Base-by-base conservation (phyloP, 1,140 invertebrate species). In the Brachionus sp. region DNA sequence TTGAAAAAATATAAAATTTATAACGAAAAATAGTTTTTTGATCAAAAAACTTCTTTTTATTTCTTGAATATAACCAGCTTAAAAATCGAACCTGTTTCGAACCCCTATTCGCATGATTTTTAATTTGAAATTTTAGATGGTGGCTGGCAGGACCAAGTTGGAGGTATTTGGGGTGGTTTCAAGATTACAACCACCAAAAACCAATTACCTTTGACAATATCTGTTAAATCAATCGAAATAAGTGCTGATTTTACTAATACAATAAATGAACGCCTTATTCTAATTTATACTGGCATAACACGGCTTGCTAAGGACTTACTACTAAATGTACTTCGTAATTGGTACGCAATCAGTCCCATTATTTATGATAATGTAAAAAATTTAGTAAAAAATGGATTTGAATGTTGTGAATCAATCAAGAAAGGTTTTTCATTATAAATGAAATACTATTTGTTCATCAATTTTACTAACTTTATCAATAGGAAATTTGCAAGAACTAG, bases 61-160 rank as follows among this genome's bases (percentile, higher is more conserved):
- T n/a, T n/a, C n/a, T n/a, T n/a, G n/a, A n/a, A n/a, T n/a, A n/a
- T n/a, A n/a, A n/a, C n/a, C n/a, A n/a, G n/a, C n/a, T n/a, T n/a
- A n/a, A n/a, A n/a, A n/a, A n/a, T n/a, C n/a, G n/a, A n/a, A n/a
- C n/a, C n/a, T n/a, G n/a, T n/a, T n/a, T n/a, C n/a, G n/a, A n/a
- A n/a, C n/a, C n/a, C n/a, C n/a, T n/a, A n/a, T n/a, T n/a, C n/a
- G n/a, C n/a, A n/a, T n/a, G 33, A 33, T 10, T n/a, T 46, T 16
- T 64, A n/a, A 29, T 12, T 25, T 70, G 68, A n/a, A 25, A n/a
- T 46, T 44, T 46, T 42, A 33, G 89, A 89, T 29, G 91, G 91
- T 25, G 91, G 91, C 1, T 91, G 91, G 91, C 91, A 91, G 86
- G 91, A 91, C 84, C 90, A 91, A 85, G 89, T 91, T 6, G 89